phyloP scores from a whole-genome alignment of 2,888 invertebrate species.

The Eulithis testata region DNA sequence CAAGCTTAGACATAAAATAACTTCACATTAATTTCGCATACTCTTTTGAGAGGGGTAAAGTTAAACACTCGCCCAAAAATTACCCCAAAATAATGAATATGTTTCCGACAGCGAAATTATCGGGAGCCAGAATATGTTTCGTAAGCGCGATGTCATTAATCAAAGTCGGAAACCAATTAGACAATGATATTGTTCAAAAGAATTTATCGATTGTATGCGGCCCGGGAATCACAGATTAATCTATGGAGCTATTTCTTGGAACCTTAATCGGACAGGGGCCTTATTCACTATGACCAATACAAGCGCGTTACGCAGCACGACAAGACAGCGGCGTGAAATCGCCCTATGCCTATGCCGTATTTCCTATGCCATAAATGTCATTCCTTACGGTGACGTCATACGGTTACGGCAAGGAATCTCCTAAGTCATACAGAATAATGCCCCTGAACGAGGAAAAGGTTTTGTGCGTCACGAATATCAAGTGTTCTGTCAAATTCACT shows the following conservation, averaged over 20 bases:
- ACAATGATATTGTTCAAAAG: slow-evolving; percentile 43
- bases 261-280: not conserved
- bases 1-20: slow-evolving; percentile 20
- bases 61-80: slow-evolving; percentile 26
- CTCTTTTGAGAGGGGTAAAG: slow-evolving; percentile 29
- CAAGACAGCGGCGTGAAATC: no score
- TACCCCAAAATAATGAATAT: slow-evolving; percentile 35
- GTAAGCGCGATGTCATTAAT: slow-evolving; percentile 41
- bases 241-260: slow-evolving; percentile 9
- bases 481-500: no score
- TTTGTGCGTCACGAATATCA: not conserved
- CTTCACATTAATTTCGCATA: slow-evolving; percentile 30
- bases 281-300: no score
- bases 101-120: slow-evolving; percentile 38
- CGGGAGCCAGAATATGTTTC: slow-evolving; percentile 35
- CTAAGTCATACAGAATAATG: no score
- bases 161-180: slow-evolving; percentile 47
- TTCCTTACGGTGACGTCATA: no score
- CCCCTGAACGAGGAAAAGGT: not conserved
- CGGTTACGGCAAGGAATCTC: no score
- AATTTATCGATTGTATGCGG: slow-evolving; percentile 25
- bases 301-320: no score
- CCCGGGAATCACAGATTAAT: slow-evolving; percentile 13
- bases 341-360: no score
- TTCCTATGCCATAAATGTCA: no score